These are phyloP conservation scores for Bryconaethiops microstoma DNA, from an alignment of 2,797 vertebrate genomes.

Conservation along the genomic window DNA sequence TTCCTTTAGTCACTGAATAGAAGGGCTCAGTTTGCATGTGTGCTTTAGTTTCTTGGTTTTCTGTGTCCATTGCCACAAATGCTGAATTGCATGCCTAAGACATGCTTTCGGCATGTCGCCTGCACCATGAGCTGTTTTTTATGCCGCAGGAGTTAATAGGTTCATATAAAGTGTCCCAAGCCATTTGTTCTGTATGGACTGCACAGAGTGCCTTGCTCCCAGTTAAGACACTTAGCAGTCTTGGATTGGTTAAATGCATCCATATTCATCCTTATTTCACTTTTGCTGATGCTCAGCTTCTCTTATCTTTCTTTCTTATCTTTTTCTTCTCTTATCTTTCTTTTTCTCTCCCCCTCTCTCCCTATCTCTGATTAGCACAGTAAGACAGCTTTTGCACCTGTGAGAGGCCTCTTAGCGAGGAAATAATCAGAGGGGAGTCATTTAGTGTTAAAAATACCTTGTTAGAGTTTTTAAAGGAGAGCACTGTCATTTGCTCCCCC, in stretches of 20 bases:
- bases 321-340: background rate
- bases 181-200: conserved; percentile 26
- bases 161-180: background rate
- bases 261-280: background rate
- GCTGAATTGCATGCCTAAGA: background rate
- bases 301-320: too few species aligned
- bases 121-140: background rate
- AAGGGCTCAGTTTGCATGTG: conserved; percentile 42
- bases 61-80: background rate
- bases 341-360: background rate
- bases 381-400: conserved; percentile 66
- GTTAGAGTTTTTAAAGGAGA: conserved; percentile 62
- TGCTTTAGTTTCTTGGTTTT: conserved; percentile 33
- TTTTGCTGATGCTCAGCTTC: background rate
- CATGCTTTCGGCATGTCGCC: background rate
- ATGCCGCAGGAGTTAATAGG: background rate
- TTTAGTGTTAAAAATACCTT: conserved; percentile 76
- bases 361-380: conserved; percentile 57
- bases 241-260: conserved; percentile 53
- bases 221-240: conserved; percentile 51
- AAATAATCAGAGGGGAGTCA: conserved; percentile 65
- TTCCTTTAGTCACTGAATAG: conserved; percentile 21
- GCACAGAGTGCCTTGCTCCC: conserved; percentile 2
- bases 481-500: conserved; percentile 64
- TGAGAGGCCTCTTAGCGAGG: conserved; percentile 58